Evolutionary conservation across 2,797 vertebrate species (phyloP).

Genomic region (Rachycentron canadum): DNA sequence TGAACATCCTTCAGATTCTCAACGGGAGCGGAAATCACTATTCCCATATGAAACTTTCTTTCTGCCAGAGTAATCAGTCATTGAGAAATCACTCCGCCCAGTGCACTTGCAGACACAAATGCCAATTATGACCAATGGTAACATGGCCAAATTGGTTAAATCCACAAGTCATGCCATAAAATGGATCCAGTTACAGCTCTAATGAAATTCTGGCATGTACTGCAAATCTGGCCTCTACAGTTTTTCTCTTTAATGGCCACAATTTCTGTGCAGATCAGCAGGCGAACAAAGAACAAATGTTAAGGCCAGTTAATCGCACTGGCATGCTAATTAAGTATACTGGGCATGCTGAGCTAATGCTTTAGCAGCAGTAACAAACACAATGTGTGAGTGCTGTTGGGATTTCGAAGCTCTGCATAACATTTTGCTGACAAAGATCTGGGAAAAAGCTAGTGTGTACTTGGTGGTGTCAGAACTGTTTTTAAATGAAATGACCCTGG

Average conservation of each 20-base stretch:
- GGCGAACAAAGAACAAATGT: constrained; percentile 61
- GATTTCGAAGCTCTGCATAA: constrained; percentile 52
- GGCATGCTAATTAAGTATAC: constrained; percentile 66
- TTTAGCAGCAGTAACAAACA: constrained; percentile 64
- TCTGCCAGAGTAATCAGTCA: constrained; percentile 62
- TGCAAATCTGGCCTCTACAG: constrained; percentile 53
- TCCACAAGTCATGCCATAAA: constrained; percentile 66
- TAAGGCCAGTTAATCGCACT: constrained; percentile 61
- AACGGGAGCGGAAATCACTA: constrained; percentile 45
- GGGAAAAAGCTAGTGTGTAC: neutral
- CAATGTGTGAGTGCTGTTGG: constrained; percentile 40
- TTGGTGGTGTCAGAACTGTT: constrained; percentile 18
- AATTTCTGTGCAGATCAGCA: constrained; percentile 68
- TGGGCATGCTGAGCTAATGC: constrained; percentile 68
- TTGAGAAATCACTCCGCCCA: constrained; percentile 57
- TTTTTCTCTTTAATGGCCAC: constrained; percentile 57
- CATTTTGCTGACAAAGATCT: constrained; percentile 57
- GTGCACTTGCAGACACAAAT: constrained; percentile 57
- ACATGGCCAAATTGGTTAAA: constrained; percentile 66
- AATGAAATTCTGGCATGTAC: constrained; percentile 68
- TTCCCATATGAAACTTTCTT: constrained; percentile 58
- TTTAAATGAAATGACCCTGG: neutral
- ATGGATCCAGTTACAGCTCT: constrained; percentile 68
- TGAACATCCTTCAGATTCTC: constrained; percentile 38
- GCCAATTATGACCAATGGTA: constrained; percentile 67